phyloP scores from a whole-genome alignment of 2,797 vertebrate species.

The Hirundo rustica region DNA sequence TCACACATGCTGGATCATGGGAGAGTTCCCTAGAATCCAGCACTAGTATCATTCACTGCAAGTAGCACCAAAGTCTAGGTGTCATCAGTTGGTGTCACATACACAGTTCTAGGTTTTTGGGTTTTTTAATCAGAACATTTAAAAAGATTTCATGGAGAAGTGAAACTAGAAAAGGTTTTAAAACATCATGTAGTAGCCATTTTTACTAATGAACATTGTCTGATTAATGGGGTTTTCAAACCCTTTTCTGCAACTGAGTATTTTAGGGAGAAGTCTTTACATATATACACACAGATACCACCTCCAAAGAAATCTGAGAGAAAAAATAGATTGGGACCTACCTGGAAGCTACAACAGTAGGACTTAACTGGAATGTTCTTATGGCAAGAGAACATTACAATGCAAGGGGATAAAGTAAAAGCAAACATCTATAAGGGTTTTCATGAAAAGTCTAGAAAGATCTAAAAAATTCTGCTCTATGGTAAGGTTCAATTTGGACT shows the following conservation, averaged over 20 bases:
- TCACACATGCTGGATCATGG: neutral
- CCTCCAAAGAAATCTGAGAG: neutral
- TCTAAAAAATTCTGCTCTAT: neutral
- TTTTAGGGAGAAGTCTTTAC: neutral
- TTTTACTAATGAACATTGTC: neutral
- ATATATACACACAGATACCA: neutral
- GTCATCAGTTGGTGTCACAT: neutral
- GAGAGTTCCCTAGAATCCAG: neutral
- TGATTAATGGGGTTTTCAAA: neutral
- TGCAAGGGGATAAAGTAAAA: neutral
- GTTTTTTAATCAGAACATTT: neutral
- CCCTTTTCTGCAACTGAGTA: neutral
- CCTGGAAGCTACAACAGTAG: neutral
- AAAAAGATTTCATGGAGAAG: neutral
- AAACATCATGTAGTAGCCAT: neutral
- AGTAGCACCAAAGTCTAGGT: neutral
- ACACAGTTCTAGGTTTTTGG: neutral
- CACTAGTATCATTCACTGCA: neutral
- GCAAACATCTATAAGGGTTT: neutral
- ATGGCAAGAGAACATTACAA: neutral
- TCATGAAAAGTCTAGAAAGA: neutral
- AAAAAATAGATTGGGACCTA: neutral
- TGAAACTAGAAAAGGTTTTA: neutral
- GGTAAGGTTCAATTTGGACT: neutral
- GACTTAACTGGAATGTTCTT: constrained; percentile 21